phyloP scores from a whole-genome alignment of 2,888 invertebrate species.

The Chesias legatella region DNA sequence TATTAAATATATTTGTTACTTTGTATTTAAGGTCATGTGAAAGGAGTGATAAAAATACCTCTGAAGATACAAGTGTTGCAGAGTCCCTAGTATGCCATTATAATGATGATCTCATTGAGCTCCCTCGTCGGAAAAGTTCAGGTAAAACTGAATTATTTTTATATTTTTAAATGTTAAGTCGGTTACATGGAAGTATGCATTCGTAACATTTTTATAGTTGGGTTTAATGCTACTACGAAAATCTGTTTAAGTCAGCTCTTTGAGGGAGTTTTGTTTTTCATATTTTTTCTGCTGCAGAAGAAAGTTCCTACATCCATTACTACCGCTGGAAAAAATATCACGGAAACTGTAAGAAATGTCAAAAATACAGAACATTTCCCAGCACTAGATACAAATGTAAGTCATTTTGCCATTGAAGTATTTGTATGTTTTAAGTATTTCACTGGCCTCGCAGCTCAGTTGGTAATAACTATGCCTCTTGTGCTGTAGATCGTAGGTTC shows the following conservation, averaged over 20 bases:
- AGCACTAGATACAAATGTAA: conserved; percentile 42
- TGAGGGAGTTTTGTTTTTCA: too few relatives aligned
- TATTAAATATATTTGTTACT: too few relatives aligned
- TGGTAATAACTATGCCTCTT: too few relatives aligned
- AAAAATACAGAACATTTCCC: conserved; percentile 36
- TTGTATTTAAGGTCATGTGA: conserved; percentile 14
- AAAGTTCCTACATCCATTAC: conserved; percentile 11
- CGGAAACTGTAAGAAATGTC: conserved; percentile 37
- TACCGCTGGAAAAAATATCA: conserved; percentile 32
- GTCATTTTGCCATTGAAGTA: conserved; percentile 6
- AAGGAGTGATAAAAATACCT: conserved; percentile 9
- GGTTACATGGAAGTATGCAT: too few relatives aligned
- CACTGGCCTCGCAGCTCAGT: too few relatives aligned
- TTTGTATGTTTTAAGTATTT: not conserved
- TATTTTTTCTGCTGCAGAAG: not conserved
- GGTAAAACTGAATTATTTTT: conserved; percentile 2
- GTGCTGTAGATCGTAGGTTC: too few relatives aligned
- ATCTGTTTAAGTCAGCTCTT: too few relatives aligned
- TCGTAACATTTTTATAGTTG: too few relatives aligned
- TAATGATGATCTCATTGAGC: conserved; percentile 7
- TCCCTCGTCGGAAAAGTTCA: conserved; percentile 3
- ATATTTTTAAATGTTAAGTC: too few relatives aligned
- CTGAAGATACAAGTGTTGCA: conserved; percentile 11
- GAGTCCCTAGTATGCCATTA: conserved; percentile 10
- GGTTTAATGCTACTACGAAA: too few relatives aligned